Conservation (phyloP, 2,113 vertebrate genomes). For the Zosterops pallidus region DNA sequence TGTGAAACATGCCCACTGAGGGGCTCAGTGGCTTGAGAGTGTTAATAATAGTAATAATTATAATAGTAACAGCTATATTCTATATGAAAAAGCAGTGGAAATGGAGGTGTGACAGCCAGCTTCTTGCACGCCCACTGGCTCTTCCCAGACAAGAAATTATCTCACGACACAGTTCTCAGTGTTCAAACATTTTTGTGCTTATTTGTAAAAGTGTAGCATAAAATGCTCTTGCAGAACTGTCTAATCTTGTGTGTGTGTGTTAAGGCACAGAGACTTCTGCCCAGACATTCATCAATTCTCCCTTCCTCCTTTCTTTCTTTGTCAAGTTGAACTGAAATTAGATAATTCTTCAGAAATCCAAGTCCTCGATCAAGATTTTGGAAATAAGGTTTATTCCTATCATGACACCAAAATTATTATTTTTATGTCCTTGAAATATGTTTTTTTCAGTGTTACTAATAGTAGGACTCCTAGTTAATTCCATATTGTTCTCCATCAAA, state of each 20-base stretch:
- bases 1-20: background rate
- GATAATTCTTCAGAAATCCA: background rate
- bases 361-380: background rate
- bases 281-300: background rate
- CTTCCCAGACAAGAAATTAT: background rate
- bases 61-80: background rate
- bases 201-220: background rate
- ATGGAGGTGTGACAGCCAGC: background rate
- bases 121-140: accelerated
- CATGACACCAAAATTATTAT: background rate
- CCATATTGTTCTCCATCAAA: background rate
- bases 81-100: background rate
- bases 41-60: background rate
- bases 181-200: background rate
- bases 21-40: background rate
- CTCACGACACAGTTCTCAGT: background rate
- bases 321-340: background rate
- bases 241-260: background rate
- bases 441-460: background rate
- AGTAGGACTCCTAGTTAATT: background rate
- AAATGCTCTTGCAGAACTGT: background rate
- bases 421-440: background rate
- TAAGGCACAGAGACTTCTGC: background rate
- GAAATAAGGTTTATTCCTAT: background rate
- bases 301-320: background rate